Base-by-base conservation (phyloP, 2,888 invertebrate genomes). In the Tenthredo amoena region DNA sequence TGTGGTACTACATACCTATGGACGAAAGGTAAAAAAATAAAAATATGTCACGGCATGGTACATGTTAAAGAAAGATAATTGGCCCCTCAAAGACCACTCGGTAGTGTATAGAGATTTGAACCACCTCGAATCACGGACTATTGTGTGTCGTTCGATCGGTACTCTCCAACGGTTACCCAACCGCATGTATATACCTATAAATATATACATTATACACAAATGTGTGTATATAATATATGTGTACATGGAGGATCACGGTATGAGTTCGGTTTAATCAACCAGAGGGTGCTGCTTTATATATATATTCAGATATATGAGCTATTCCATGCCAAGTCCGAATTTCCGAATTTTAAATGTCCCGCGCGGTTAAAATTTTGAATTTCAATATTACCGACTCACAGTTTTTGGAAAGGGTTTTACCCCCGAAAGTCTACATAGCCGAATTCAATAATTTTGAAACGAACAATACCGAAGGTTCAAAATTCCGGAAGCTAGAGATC, bases 11-110 rank as follows among this genome's bases (percentile, higher is more conserved):
- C 62, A 26, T 58, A 34, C 34, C 68, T 0, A 34, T 68, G 62
- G 3, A 62, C 26, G 26, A 62, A 21, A 26, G 26, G 62, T 21
- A 62, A 21, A 9, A 21, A 21, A 21, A 10, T 0, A 21, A 37
- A 34, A 18, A 71, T 31, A 15, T 26, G 43, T 76, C 40, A 26
- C 81, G 55, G 43, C 10, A 9, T 15, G 55, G 34, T n/a, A 9
- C 55, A 12, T 9, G 77, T 77, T 55, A 34, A 34, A 55, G 47
- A 55, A 77, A 55, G 50, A 34, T 77, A 77, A 77, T 77, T 77
- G 77, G 77, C 47, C 55, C 34, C 77, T 77, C 77, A 34, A 77
- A 77, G 40, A 55, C 77, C 47, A 74, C 74, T 74, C 74, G 21
- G 74, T 74, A 10, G 21, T 43, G 74, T 43, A 74, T 74, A 21